phyloP scores from a whole-genome alignment of 1,140 invertebrate species.

The Bombus consobrinus region DNA sequence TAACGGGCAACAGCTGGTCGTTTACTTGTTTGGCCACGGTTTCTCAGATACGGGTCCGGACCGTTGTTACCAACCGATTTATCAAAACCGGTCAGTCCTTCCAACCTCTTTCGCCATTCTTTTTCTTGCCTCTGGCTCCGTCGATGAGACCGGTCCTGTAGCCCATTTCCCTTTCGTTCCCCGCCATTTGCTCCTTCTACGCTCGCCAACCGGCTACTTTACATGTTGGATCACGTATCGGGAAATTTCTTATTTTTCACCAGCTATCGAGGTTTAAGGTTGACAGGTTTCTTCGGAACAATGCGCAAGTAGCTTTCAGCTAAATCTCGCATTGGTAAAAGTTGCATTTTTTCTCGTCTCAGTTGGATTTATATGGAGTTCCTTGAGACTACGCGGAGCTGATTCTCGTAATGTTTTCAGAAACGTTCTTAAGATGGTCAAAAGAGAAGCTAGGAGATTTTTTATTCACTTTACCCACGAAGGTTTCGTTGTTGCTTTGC shows the following conservation, averaged over 20 bases:
- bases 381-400: rapidly evolving
- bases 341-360: not conserved
- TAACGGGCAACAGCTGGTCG: constrained; percentile 70
- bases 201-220: not conserved
- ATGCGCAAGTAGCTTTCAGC: not conserved
- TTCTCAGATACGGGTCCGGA: constrained; percentile 49
- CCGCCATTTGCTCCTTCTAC: constrained; percentile 17
- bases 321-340: not conserved
- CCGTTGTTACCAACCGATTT: constrained; percentile 74
- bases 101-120: constrained; percentile 26
- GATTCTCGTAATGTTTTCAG: too few relatives aligned
- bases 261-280: not conserved
- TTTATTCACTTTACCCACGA: not conserved
- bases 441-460: not conserved
- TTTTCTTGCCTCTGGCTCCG: constrained; percentile 32
- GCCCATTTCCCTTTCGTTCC: constrained; percentile 62
- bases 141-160: constrained; percentile 52
- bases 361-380: too few relatives aligned
- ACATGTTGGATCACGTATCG: not conserved
- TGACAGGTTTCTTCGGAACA: not conserved
- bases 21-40: constrained; percentile 60
- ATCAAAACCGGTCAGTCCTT: constrained; percentile 68
- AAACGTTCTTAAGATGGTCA: too few relatives aligned
- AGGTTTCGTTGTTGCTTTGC: not conserved
- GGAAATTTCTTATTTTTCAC: not conserved